phyloP scores from a whole-genome alignment of 1,140 invertebrate genomes.

The Drosophila ambigua region DNA sequence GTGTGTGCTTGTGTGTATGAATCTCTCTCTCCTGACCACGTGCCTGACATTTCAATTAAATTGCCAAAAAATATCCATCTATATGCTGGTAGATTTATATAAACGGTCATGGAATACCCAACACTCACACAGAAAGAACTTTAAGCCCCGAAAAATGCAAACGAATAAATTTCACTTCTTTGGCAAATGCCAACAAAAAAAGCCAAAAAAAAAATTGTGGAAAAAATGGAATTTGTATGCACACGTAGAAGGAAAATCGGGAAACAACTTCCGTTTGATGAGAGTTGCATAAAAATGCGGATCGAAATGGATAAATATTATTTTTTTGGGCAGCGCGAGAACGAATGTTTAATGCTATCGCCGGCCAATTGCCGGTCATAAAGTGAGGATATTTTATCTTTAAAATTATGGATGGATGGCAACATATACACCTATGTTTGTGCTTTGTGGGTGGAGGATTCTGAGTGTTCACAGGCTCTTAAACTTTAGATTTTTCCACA shows the following conservation, averaged over 20 bases:
- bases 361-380: conserved; percentile 2
- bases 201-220: conserved; percentile 10
- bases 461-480: no score
- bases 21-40: conserved; percentile 33
- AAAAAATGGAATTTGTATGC: conserved; percentile 2
- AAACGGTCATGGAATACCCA: background rate
- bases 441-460: no score
- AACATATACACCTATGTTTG: no score
- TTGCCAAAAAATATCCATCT: conserved; percentile 53
- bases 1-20: background rate
- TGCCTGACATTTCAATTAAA: conserved; percentile 66
- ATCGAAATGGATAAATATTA: conserved; percentile 38
- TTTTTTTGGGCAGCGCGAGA: conserved; percentile 11
- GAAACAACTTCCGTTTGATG: conserved; percentile 48
- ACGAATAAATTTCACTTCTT: conserved; percentile 11
- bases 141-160: conserved; percentile 22
- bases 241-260: conserved; percentile 32
- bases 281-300: conserved; percentile 44
- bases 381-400: no score
- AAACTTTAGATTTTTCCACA: no score
- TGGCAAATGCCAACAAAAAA: conserved; percentile 34
- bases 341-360: conserved; percentile 11
- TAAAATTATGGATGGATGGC: no score
- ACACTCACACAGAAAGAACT: conserved; percentile 14
- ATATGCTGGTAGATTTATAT: conserved; percentile 29